Base-by-base conservation (phyloP, 2,113 vertebrate species). In the Psittacula cyanocephala region DNA sequence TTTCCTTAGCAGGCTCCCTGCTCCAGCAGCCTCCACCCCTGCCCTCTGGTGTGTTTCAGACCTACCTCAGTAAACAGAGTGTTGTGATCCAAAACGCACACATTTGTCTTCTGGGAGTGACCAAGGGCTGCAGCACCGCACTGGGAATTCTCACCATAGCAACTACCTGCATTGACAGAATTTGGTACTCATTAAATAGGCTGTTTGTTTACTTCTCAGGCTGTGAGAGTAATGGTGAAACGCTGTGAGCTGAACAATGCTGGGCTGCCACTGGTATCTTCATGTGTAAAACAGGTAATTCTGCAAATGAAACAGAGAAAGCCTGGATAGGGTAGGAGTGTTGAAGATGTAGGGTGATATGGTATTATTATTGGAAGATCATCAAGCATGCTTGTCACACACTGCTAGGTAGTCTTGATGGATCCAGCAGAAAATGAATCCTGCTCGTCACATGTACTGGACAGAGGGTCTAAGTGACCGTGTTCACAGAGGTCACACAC, bases 91-190 rank as follows among this genome's bases (percentile, higher is more conserved):
- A 44, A 87, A 71, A 81, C 65, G 19, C 91, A 84, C 86, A 65
- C 12, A 4, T 84, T 89, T 77, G 62, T 76, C 91, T 84, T 88
- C 88, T 69, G n/a, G 55, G 67, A 93, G 85, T 94, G 96, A 91
- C 95, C 96, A 76, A 81, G 86, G 70, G 84, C 68, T 95, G 85
- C 96, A 84, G 88, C 13, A 23, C 84, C 3, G 6, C 5, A 2
- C 86, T 5, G 80, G 91, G 92, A 91, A 88, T 92, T 74, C 92
- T 97, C 96, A 95, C 96, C 97, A 97, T 97, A 95, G 97, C 96
- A 97, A 97, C 97, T 95, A 25, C 88, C 28, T 8, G 82, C 91
- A 86, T 37, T 72, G 96, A 93, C 89, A 94, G 95, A 91, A 93
- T 92, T 92, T 83, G 71, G 89, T 82, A 33, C 68, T 95, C 91